Evolutionary conservation across 1,140 invertebrate genomes (phyloP).

Genomic region (Drosophila pandora): DNA sequence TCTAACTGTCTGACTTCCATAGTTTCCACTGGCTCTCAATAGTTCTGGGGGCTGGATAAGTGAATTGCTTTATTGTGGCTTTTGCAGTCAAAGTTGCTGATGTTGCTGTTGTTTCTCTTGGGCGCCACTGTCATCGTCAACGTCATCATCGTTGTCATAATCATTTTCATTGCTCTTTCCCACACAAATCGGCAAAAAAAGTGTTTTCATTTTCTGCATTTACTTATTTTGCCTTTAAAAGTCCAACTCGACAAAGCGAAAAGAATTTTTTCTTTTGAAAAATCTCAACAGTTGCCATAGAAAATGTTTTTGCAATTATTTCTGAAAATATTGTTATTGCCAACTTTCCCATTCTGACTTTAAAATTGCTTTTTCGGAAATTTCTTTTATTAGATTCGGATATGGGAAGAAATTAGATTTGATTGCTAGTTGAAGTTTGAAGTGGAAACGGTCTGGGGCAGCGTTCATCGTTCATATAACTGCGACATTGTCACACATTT

Average conservation of each 20-base stretch:
- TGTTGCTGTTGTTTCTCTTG: constrained; percentile 18
- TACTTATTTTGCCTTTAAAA: constrained; percentile 46
- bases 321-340: constrained; percentile 51
- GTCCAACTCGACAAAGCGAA: constrained; percentile 11
- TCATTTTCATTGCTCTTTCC: constrained; percentile 77
- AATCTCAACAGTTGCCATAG: constrained; percentile 31
- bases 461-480: neutral
- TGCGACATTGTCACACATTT: constrained; percentile 70
- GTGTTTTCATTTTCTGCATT: constrained; percentile 54
- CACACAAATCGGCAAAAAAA: constrained; percentile 61
- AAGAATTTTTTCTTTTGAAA: constrained; percentile 28
- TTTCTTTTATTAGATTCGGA: constrained; percentile 30
- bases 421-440: constrained; percentile 11
- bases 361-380: constrained; percentile 11
- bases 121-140: constrained; percentile 29
- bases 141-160: constrained; percentile 61
- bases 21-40: neutral
- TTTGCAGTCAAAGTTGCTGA: constrained; percentile 30
- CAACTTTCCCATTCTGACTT: constrained; percentile 24
- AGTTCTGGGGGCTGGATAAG: constrained; percentile 47
- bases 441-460: neutral
- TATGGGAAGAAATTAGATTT: constrained; percentile 26
- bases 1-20: constrained; percentile 45
- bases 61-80: constrained; percentile 52
- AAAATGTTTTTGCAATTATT: constrained; percentile 39